These are phyloP conservation scores for Acanthopagrus latus DNA, from an alignment of 2,797 vertebrate genomes.

Conservation along the genomic window DNA sequence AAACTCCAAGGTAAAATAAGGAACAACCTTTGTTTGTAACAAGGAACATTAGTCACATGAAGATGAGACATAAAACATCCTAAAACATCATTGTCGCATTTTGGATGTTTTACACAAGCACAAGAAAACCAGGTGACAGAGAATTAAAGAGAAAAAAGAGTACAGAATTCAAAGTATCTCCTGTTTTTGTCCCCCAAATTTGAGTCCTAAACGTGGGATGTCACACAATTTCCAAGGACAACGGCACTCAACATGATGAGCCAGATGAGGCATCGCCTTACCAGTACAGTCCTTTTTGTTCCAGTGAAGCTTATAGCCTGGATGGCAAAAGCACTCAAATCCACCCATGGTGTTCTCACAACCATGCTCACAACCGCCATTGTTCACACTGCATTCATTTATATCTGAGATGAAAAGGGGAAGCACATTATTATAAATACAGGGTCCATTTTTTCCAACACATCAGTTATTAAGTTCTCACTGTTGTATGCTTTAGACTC, in stretches of 20 bases:
- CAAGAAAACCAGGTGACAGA: slow-evolving; percentile 77
- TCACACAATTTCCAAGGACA: slow-evolving; percentile 10
- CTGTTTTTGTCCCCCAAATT: slow-evolving; percentile 88
- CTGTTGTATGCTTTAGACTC: slow-evolving; percentile 59
- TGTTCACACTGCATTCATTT: slow-evolving; percentile 96
- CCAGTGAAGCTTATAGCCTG: slow-evolving; percentile 95
- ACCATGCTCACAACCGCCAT: slow-evolving; percentile 94
- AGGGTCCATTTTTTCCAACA: slow-evolving; percentile 10
- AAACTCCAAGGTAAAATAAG: slow-evolving; percentile 84
- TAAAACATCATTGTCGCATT: slow-evolving; percentile 28
- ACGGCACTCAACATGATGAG: slow-evolving; percentile 13
- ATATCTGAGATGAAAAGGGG: slow-evolving; percentile 85
- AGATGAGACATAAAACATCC: slow-evolving; percentile 32
- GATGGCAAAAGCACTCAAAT: slow-evolving; percentile 92
- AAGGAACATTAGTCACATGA: slow-evolving; percentile 18
- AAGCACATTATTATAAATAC: slow-evolving; percentile 36
- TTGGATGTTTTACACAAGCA: slow-evolving; percentile 63
- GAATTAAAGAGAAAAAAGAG: slow-evolving; percentile 78
- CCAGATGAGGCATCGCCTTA: slow-evolving; percentile 87
- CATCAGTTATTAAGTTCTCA: slow-evolving; percentile 4
- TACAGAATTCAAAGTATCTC: slow-evolving; percentile 94
- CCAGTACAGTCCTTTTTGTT: slow-evolving; percentile 98
- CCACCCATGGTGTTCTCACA: slow-evolving; percentile 93
- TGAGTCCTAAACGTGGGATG: slow-evolving; percentile 39
- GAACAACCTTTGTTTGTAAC: slow-evolving; percentile 36